phyloP scores from a whole-genome alignment of 2,797 vertebrate species.

The Decapterus maruadsi region DNA sequence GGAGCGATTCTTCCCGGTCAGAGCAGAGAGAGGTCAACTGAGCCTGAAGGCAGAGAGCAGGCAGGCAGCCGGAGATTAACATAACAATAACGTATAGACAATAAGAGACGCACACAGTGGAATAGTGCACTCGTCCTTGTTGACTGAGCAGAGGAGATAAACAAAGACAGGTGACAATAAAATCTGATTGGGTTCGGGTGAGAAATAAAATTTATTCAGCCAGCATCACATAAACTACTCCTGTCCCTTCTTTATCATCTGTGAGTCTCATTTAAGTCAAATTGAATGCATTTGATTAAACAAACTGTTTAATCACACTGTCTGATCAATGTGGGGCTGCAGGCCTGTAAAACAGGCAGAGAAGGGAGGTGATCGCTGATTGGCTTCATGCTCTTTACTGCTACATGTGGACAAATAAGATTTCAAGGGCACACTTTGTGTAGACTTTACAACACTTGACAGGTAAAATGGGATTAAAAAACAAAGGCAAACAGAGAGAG shows the following conservation, averaged over 20 bases:
- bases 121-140: constrained; percentile 35
- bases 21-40: constrained; percentile 43
- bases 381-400: constrained; percentile 1
- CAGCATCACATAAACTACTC: constrained; percentile 8
- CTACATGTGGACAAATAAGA: constrained; percentile 1
- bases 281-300: not conserved
- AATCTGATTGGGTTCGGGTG: constrained; percentile 16
- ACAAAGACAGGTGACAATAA: constrained; percentile 24
- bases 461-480: too few species aligned
- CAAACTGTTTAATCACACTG: not conserved
- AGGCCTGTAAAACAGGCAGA: too few species aligned
- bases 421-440: not conserved
- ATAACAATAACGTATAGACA: constrained; percentile 34
- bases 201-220: constrained; percentile 28
- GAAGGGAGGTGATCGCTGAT: not conserved
- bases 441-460: not conserved
- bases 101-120: constrained; percentile 20
- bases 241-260: not conserved
- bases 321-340: not conserved
- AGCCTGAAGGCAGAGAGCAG: constrained; percentile 24
- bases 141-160: constrained; percentile 44
- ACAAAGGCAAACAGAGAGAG: too few species aligned
- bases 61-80: constrained; percentile 41
- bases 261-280: not conserved
- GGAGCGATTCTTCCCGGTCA: not conserved